Evolutionary conservation across 2,888 invertebrate species (phyloP).

Genomic region (Sipha maydis): DNA sequence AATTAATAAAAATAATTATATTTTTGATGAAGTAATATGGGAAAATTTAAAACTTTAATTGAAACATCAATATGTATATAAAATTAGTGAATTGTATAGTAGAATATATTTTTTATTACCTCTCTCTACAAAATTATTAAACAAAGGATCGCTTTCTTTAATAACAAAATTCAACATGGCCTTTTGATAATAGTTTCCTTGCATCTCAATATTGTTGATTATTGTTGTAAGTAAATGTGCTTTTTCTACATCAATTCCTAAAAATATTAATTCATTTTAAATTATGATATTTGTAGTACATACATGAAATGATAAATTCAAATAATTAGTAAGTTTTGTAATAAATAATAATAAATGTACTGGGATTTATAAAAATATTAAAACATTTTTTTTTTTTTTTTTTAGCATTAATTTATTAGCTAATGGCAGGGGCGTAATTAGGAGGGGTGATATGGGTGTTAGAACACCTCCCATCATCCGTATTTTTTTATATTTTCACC

Average conservation of each 20-base stretch:
- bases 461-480: no score
- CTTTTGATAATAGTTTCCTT: conserved; percentile 84
- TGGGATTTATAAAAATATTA: no score
- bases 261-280: not conserved
- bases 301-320: not conserved
- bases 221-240: conserved; percentile 89
- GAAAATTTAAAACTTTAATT: not conserved
- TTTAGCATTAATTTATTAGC: no score
- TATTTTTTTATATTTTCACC: no score
- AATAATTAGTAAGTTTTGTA: not conserved
- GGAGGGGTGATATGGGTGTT: no score
- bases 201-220: conserved; percentile 87
- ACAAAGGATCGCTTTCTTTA: conserved; percentile 77
- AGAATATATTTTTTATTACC: conserved; percentile 36
- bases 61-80: not conserved
- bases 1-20: not conserved
- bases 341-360: no score
- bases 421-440: no score
- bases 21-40: not conserved
- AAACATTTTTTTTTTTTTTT: no score
- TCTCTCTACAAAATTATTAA: conserved; percentile 66
- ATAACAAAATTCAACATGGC: conserved; percentile 84
- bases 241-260: conserved; percentile 83
- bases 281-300: not conserved
- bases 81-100: not conserved